Evolutionary conservation across 2,888 invertebrate species (phyloP), one percentile per base, ranked within the genome.

Genomic region (Drosophila affinis): DNA sequence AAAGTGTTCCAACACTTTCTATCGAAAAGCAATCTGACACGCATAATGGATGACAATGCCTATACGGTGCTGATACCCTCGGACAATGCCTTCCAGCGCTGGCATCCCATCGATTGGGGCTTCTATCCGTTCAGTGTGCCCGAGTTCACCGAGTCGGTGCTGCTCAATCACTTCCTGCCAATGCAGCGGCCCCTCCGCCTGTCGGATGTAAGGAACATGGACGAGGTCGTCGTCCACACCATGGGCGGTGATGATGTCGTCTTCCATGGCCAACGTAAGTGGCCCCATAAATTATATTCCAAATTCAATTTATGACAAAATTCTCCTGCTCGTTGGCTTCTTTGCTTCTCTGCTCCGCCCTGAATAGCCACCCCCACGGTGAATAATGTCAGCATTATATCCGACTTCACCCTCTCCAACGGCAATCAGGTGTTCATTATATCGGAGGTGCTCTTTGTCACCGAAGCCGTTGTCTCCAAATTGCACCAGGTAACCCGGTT

Each of bases 91-190:
- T 95, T 95, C 88, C 94, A 94, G 87, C 92, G 94, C 73, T 95
- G 94, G 94, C 94, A 95, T 90, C 95, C 95, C 62, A 95, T 95
- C 79, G 95, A 95, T 90, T 95, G 95, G 94, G 95, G 95, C 52
- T 95, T 95, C 92, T 95, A 95, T 90, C 95, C 95, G 5, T 95
- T 95, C 89, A 94, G 94, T 79, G 94, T 95, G 56, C 94, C 94
- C 46, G 94, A 94, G 84, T 94, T 94, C 89, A 94, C 94, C 14
- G 94, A 94, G 87, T 93, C 92, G 84, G 92, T 94, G 62, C 93
- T 94, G 80, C 92, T 93, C 75, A 94, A 94, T 90, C 94, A 94
- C 86, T 94, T 94, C 87, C 91, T 94, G 56, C 93, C 93, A 84
- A 94, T 93, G 63, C 93, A 93, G 78, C 90, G 89, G 12, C 92